Base-by-base conservation (phyloP, 2,797 vertebrate genomes). In the Lates japonicus region DNA sequence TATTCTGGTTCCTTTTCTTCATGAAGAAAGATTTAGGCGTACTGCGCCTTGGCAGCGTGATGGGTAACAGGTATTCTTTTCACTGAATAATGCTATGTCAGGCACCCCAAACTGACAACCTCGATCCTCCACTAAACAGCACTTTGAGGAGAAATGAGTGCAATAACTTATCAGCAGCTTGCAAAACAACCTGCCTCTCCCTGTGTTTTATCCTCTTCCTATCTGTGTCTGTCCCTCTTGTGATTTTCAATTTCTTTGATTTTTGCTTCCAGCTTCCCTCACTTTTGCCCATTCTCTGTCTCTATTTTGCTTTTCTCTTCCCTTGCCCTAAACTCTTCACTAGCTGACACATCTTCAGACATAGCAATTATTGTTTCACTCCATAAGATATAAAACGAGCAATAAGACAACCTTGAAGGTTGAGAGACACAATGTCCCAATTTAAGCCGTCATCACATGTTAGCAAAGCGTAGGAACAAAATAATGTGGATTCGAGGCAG, bases 161-260 rank as follows among this genome's bases (percentile, higher is more conserved):
- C n/a, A n/a, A n/a, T n/a, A n/a, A n/a, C n/a, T n/a, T 60, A 83
- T 89, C 81, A 90, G 75, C 64, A 70, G 75, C 55, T 80, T 16
- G 59, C 60, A 80, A 71, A 82, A 78, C 75, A 84, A 49, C 42
- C 48, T 44, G 35, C 7, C 59, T 73, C 63, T 52, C n/a, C 33
- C 39, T 74, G 33, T 41, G 57, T 46, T 71, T 29, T 68, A 59
- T 58, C 80, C 51, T 64, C 55, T 52, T 35, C 41, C 41, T 17
- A 37, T 52, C 60, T 51, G 17, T 71, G 37, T 66, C 62, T 70
- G n/a, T 70, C 54, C 58, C 67, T 75, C 70, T 75, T 9, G 42
- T 74, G 13, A 54, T 52, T 62, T 49, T 81, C 72, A 46, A 29
- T 77, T 52, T 70, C 61, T 79, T 74, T 67, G 20, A 42, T 42